phyloP scores from a whole-genome alignment of 2,113 vertebrate genomes.

The Machaerirhynchus nigripectus region DNA sequence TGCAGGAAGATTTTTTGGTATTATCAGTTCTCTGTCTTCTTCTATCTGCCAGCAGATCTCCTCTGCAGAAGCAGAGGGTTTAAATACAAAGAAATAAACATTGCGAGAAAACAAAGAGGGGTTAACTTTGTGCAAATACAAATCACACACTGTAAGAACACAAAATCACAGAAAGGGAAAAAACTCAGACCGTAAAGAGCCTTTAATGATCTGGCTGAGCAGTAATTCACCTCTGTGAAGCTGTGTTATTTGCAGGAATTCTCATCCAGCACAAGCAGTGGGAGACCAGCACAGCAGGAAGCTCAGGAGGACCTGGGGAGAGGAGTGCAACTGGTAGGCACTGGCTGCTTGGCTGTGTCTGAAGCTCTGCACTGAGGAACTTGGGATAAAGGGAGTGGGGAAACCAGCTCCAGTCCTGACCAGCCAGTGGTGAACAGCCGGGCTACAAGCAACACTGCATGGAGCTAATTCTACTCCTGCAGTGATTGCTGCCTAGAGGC shows the following conservation, averaged over 20 bases:
- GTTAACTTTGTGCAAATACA: not conserved
- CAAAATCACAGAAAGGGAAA: not conserved
- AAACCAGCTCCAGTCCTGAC: not conserved
- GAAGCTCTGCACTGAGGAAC: not conserved
- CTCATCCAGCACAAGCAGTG: not conserved
- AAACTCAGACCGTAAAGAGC: not conserved
- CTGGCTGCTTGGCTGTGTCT: not conserved
- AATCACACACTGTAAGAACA: not conserved
- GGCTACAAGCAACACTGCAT: not conserved
- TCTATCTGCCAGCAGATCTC: not conserved
- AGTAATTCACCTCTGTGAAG: not conserved
- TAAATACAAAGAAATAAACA: not conserved
- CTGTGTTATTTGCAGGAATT: not conserved
- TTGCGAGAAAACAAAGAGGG: not conserved
- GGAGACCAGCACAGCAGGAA: not conserved
- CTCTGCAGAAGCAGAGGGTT: not conserved
- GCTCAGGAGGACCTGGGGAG: not conserved
- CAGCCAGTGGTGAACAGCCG: not conserved
- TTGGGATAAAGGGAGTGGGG: not conserved
- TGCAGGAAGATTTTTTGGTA: not conserved
- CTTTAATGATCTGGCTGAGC: not conserved
- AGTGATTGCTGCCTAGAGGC: not conserved
- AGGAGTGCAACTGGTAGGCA: fast-evolving
- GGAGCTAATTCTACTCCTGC: not conserved
- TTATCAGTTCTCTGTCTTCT: not conserved